These are phyloP conservation scores for Nasonia giraulti DNA, from an alignment of 1,140 invertebrate species.

Conservation along the genomic window DNA sequence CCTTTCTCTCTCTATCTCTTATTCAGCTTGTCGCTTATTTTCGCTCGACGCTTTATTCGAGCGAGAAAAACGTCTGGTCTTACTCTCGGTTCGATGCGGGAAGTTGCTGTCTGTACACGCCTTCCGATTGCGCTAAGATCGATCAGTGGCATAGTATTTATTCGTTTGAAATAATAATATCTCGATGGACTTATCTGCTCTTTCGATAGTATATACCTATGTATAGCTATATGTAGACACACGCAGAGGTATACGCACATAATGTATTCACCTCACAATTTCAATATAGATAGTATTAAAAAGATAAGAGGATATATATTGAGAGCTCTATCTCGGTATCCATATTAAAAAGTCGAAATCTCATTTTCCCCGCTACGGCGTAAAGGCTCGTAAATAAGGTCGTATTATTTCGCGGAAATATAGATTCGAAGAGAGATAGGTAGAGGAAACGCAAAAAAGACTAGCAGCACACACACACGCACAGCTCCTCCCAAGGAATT, in stretches of 20 bases:
- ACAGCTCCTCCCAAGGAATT: constrained; percentile 20
- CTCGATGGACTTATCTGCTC: no score
- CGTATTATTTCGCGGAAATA: constrained; percentile 20
- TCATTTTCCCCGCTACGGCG: background rate
- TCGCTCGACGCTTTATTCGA: background rate
- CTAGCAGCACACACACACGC: background rate
- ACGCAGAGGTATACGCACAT: background rate
- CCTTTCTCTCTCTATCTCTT: background rate
- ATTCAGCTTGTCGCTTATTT: background rate
- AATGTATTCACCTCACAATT: background rate
- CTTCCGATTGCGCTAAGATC: no score
- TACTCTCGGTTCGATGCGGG: background rate
- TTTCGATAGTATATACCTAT: background rate
- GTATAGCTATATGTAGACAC: background rate
- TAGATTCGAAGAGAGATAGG: background rate
- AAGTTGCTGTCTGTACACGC: no score
- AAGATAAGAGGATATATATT: background rate
- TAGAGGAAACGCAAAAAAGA: background rate
- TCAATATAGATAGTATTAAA: background rate
- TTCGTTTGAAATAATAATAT: no score
- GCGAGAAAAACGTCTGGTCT: background rate
- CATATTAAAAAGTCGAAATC: constrained; percentile 20
- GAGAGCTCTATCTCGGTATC: background rate
- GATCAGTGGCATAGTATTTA: no score
- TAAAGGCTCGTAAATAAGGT: constrained; percentile 12